Base-by-base conservation (phyloP, 1,140 invertebrate species). In the Micrasema longulum region DNA sequence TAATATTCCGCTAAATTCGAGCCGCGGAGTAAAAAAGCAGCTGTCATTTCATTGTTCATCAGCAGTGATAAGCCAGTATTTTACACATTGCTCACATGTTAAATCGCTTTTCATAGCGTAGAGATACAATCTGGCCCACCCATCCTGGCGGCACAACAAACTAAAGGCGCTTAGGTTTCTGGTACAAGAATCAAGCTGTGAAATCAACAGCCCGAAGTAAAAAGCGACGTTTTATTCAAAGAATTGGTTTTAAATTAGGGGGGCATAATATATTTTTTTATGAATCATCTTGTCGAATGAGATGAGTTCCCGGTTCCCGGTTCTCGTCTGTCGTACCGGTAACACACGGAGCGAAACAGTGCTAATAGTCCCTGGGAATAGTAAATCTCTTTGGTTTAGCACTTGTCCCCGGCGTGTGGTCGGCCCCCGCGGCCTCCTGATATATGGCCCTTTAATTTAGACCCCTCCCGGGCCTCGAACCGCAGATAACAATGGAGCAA, bases 351-450 rank as follows among this genome's bases (percentile, higher is more conserved):
- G 68, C 72, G 57, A 69, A 73, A 74, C 72, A 66, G 41, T 55
- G 72, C 72, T 74, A 74, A 74, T 74, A 70, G 72, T 70, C 53
- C n/a, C 35, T 11, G 35, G 52, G 63, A 69, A 60, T 69, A 64
- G 72, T 74, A 74, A 74, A 74, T 74, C 72, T 70, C 66, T 65
- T 38, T 62, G 43, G 43, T 64, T 64, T 64, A 64, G 60, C 60
- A 48, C 41, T 45, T 31, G 60, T 66, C 38, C 47, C 71, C 60
- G 55, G 65, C 66, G 72, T 73, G 72, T 69, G 72, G 66, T 73
- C 72, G 62, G 35, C 23, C 57, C 64, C 60, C 43, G 18, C 38
- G 55, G 5, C 55, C 22, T 26, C 23, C 72, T 66, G 72, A 74
- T 70, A 70, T 70, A 70, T 70, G 62, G 72, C 57, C 72, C 72